phyloP scores from a whole-genome alignment of 1,140 invertebrate species.

The Ditylenchus dipsaci region DNA sequence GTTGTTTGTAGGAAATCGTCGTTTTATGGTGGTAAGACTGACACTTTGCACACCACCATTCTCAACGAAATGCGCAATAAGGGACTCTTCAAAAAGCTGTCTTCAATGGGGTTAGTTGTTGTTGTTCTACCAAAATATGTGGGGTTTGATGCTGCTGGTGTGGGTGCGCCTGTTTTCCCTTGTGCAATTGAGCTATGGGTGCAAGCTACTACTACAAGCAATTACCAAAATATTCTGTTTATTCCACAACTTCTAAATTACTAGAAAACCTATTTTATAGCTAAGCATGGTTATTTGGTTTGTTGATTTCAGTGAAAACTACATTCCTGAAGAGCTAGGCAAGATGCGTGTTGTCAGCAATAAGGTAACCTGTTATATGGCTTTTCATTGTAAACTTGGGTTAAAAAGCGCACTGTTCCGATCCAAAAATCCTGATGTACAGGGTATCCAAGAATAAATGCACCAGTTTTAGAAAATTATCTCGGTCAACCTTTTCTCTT shows the following conservation, averaged over 20 bases:
- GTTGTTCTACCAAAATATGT: neutral
- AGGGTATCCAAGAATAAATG: too few relatives aligned
- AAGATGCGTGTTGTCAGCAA: neutral
- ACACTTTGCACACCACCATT: slow-evolving; percentile 8
- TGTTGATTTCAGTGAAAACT: neutral
- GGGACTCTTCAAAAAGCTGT: slow-evolving; percentile 8
- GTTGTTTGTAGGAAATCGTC: neutral
- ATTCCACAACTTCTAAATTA: too few relatives aligned
- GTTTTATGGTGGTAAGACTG: neutral
- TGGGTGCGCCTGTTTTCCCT: neutral
- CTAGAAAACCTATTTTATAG: too few relatives aligned
- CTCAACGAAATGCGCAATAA: slow-evolving; percentile 10
- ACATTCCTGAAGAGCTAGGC: neutral
- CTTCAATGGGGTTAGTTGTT: slow-evolving; percentile 10
- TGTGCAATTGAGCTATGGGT: neutral
- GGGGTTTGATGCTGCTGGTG: neutral
- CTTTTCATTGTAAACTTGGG: too few relatives aligned
- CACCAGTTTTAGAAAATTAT: too few relatives aligned
- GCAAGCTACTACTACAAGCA: neutral
- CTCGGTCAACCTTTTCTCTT: too few relatives aligned
- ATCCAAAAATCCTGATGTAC: too few relatives aligned
- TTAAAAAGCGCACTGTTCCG: too few relatives aligned
- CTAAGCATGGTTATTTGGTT: too few relatives aligned
- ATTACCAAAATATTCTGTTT: too few relatives aligned
- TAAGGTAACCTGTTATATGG: neutral